phyloP scores from a whole-genome alignment of 2,888 invertebrate species.

The Cephalotes varians region DNA sequence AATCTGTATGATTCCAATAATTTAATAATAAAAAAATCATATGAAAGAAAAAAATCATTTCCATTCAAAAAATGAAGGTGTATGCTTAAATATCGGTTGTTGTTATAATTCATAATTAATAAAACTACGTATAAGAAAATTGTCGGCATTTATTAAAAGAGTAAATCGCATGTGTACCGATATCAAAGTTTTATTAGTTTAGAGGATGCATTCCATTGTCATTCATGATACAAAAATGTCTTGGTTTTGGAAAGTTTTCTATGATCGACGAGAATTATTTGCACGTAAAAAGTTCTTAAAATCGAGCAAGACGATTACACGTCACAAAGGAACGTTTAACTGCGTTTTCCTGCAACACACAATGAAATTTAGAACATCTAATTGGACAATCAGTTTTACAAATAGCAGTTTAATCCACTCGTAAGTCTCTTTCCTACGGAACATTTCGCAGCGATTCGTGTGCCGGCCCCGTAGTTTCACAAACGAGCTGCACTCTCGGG shows the following conservation, averaged over 20 bases:
- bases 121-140: constrained; percentile 29
- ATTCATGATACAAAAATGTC: background rate
- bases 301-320: background rate
- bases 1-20: constrained; percentile 11
- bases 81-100: background rate
- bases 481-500: constrained; percentile 59
- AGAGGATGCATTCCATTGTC: background rate
- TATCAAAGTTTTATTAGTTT: constrained; percentile 17
- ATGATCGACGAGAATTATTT: background rate
- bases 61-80: background rate
- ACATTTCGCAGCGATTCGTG: constrained; percentile 55
- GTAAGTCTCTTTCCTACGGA: constrained; percentile 60
- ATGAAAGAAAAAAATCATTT: background rate
- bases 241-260: background rate
- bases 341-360: background rate
- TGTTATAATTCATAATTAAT: background rate
- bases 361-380: constrained; percentile 50
- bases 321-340: background rate
- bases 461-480: constrained; percentile 59
- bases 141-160: constrained; percentile 29
- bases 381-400: constrained; percentile 53
- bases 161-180: constrained; percentile 50
- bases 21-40: constrained; percentile 8
- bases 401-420: constrained; percentile 58
- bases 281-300: background rate